phyloP scores from a whole-genome alignment of 2,797 vertebrate genomes.

The Coendou prehensilis region DNA sequence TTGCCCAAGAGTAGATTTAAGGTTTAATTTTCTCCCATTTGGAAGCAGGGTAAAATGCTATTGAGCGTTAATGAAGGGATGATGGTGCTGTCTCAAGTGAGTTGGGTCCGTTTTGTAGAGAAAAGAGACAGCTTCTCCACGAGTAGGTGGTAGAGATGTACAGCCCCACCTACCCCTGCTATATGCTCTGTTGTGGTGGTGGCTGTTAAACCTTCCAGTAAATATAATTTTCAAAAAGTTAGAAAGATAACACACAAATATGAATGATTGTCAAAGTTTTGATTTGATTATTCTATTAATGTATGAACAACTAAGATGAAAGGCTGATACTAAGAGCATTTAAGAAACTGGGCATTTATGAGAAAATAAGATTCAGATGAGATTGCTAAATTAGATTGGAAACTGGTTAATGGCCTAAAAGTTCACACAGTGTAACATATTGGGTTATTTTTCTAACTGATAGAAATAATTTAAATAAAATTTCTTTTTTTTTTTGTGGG shows the following conservation, averaged over 20 bases:
- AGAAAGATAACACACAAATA: not conserved
- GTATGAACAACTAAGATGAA: not conserved
- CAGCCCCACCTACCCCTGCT: not conserved
- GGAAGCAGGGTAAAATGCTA: not conserved
- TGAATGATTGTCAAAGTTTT: not conserved
- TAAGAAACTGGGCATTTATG: slow-evolving; percentile 26
- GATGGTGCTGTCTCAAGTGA: not conserved
- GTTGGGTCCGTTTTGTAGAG: not conserved
- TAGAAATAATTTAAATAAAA: slow-evolving; percentile 28
- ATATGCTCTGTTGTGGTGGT: not conserved
- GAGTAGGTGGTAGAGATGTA: not conserved
- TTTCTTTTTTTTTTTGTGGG: not conserved
- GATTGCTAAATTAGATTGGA: slow-evolving; percentile 20
- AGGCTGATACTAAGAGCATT: not conserved
- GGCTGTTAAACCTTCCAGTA: not conserved
- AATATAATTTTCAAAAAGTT: not conserved
- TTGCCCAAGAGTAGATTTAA: not conserved
- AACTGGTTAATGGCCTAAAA: slow-evolving; percentile 42
- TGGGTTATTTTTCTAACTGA: not conserved
- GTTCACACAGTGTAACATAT: slow-evolving; percentile 11
- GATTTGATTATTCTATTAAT: slow-evolving; percentile 6
- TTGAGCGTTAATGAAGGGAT: not conserved
- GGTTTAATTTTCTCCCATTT: not conserved
- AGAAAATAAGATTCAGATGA: slow-evolving; percentile 22
- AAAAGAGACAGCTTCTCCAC: not conserved